Percentiles rank a stretch among this genome's conserved stretches.
These are phyloP conservation scores for Homarus americanus DNA, from an alignment of 1,140 invertebrate genomes.

Conservation along the genomic window DNA sequence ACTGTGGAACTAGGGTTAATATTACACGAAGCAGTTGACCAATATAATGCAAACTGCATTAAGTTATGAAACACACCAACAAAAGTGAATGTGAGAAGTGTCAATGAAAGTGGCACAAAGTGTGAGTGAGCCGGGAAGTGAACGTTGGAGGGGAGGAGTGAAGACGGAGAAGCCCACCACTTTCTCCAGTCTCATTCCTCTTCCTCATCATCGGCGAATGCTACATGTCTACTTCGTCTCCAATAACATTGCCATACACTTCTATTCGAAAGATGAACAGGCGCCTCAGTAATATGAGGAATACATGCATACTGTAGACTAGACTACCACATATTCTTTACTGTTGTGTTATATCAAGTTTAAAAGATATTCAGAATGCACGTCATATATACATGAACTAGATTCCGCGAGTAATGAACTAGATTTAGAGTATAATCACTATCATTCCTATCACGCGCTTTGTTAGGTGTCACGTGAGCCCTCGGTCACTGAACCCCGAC, in stretches of 20 bases:
- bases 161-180: not conserved
- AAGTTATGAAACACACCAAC: no score
- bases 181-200: not conserved
- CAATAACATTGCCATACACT: no score
- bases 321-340: no score
- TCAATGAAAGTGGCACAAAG: not conserved
- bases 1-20: no score
- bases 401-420: constrained; percentile 46
- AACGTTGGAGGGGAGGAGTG: not conserved
- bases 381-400: constrained; percentile 29
- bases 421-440: constrained; percentile 55
- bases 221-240: no score
- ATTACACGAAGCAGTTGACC: no score
- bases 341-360: no score
- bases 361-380: not conserved
- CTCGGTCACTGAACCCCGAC: constrained; percentile 49
- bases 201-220: no score
- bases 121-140: not conserved
- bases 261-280: no score
- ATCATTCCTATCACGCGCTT: constrained; percentile 22
- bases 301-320: no score
- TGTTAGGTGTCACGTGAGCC: constrained; percentile 51
- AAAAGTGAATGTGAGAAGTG: not conserved
- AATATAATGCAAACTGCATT: no score
- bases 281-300: no score